These are phyloP conservation scores for Aphidius gifuensis DNA, from an alignment of 1,140 invertebrate genomes.

Conservation along the genomic window DNA sequence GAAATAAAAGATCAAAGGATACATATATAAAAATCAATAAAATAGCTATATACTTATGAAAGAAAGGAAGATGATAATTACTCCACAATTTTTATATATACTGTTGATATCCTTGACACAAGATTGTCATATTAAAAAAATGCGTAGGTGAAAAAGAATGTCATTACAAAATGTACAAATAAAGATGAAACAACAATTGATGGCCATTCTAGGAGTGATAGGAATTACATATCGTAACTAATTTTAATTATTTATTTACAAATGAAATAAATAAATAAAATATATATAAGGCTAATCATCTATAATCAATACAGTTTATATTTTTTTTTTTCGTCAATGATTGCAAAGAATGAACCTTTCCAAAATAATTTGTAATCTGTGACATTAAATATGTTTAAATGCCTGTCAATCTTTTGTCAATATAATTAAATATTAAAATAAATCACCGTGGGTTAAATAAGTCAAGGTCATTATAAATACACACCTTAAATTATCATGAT, in stretches of 20 bases:
- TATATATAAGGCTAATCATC: neutral
- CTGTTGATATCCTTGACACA: conserved; percentile 6
- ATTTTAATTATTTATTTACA: conserved; percentile 1
- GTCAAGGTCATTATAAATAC: too few relatives aligned
- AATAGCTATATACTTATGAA: neutral
- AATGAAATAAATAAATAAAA: neutral
- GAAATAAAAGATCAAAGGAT: conserved; percentile 1
- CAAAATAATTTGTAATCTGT: too few relatives aligned
- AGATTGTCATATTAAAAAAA: conserved; percentile 6
- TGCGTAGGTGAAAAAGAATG: conserved; percentile 16
- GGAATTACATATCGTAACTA: conserved; percentile 7
- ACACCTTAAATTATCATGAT: too few relatives aligned
- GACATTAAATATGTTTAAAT: too few relatives aligned
- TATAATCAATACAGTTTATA: too few relatives aligned
- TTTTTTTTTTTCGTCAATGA: too few relatives aligned
- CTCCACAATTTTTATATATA: too few relatives aligned
- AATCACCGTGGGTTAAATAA: too few relatives aligned
- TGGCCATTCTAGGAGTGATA: conserved; percentile 20
- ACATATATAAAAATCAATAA: neutral
- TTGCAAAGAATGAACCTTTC: too few relatives aligned
- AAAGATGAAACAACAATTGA: conserved; percentile 19
- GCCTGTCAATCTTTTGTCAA: too few relatives aligned
- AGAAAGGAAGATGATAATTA: too few relatives aligned
- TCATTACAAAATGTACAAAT: conserved; percentile 7
- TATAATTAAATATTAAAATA: too few relatives aligned